Evolutionary conservation across 2,888 invertebrate genomes (phyloP), one percentile per base, ranked within the genome.

Genomic region (Azorinus chamasolen): DNA sequence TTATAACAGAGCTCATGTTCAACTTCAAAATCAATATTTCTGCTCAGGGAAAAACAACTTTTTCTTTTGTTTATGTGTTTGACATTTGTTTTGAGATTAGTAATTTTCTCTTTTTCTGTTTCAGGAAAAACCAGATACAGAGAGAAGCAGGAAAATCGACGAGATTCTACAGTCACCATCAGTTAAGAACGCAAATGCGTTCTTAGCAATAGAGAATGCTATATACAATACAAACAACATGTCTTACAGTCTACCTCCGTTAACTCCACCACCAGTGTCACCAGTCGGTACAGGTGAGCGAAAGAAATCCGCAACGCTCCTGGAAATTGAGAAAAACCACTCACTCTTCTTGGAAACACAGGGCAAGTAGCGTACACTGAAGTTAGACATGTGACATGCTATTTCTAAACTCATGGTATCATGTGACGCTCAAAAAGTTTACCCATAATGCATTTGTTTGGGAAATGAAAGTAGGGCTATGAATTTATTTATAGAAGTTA

Each of bases 271-370:
- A 27, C 73, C 81, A 12, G 55, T 71, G 14, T 68, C 74, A 18
- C 73, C 83, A 24, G 45, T 54, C 12, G 81, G 83, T 58, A 75
- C 81, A 78, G 83, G 84, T 72, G 87, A 87, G 83, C 79, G 88
- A 69, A 89, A 90, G 76, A 87, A 87, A 79, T 90, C 90, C 10
- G 79, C 87, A 48, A 97, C 97, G 84, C 94, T 98, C 72, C 96
- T 96, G 94, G 97, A 97, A 94, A 97, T 98, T 75, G 97, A 98
- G 93, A 95, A 96, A 87, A 97, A 97, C 93, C 94, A 97, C 66
- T 95, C 97, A 90, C 94, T 96, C 85, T 96, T 97, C 94, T 94
- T 98, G 90, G 97, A 96, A 80, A 97, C 97, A 93, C 97, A 97
- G 96, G 97, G 97, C 97, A 93, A 86, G 85, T 83, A 81, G 57